Percentiles rank a stretch among this genome's conserved stretches.
Conservation (phyloP, 2,113 vertebrate genomes). For the Ailuropoda melanoleuca region DNA sequence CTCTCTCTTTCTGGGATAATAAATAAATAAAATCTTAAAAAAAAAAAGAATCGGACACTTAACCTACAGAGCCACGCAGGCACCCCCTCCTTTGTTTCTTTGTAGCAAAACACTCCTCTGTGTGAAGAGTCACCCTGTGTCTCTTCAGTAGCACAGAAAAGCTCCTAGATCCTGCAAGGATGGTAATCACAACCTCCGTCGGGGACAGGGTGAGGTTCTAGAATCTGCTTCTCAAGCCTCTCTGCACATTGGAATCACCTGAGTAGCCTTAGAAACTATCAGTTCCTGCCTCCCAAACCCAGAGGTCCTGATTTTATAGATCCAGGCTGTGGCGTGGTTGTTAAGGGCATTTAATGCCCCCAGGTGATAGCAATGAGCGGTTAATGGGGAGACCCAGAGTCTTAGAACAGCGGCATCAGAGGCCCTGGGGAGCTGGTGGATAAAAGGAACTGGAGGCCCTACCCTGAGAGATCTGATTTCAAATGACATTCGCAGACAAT, state of each 20-base stretch:
- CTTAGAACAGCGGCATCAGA: neutral
- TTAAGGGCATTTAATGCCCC: neutral
- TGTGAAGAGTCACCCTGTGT: neutral
- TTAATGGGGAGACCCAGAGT: neutral
- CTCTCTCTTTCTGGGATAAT: too few relatives aligned
- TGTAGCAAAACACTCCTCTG: rapidly evolving
- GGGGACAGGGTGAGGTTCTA: neutral
- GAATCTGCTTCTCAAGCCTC: neutral
- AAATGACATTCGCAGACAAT: neutral
- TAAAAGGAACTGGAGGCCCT: neutral
- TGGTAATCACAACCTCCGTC: neutral
- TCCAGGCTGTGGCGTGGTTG: neutral
- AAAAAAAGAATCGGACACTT: neutral
- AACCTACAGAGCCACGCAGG: neutral
- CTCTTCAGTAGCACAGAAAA: neutral
- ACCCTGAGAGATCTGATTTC: neutral
- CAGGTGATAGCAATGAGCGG: neutral
- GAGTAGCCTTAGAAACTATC: neutral
- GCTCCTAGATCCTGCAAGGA: neutral
- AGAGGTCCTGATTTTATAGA: neutral
- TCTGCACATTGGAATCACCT: neutral
- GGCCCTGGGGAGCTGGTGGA: neutral
- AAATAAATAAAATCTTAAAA: neutral
- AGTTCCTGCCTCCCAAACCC: neutral
- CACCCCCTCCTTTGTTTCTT: neutral